Base-by-base conservation (phyloP, 2,113 vertebrate species). In the Zosterops japonicus region DNA sequence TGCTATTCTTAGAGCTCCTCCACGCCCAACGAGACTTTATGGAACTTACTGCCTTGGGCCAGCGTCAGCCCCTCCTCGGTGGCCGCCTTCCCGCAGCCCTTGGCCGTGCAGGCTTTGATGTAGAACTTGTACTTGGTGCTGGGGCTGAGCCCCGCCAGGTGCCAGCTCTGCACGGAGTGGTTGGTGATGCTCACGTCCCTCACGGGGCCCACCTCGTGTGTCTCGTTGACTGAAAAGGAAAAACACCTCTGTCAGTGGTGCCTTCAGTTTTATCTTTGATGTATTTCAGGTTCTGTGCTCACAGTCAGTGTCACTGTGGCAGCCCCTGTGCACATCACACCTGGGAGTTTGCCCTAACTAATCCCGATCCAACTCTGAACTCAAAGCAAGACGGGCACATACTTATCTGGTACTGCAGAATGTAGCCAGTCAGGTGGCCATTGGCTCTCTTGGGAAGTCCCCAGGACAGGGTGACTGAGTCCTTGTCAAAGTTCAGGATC, bases 331-430 rank as follows among this genome's bases (percentile, higher is more conserved):
- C 15, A 14, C 65, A 65, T 69, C 6, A 36, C 87, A 76, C 7
- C 15, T 14, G 8, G 11, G 14, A 17, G 50, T 5, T 41, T 47
- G 11, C 31, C 57, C 6, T 4, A 39, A 35, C 25, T 27, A 36
- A 60, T 9, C 87, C 28, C 29, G 19, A 28, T 52, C 3, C 57
- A 72, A 6, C 18, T 59, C 25, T 52, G 36, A 23, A 49, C 53
- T 16, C 18, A 7, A 25, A 64, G 24, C 23, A 41, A 44, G 74
- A 13, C 8, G 22, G 89, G 42, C 57, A 99, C 99, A 24, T 98
- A 99, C 99, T 99, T 83, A 99, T 99, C 97, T 99, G 99, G 86
- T 99, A 99, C 59, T 99, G 98, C 31, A 99, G 98, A 50, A 99
- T 44, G 86, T 99, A 99, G 65, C 98, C 97, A 2, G 98, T 99